Conservation (phyloP, 2,113 vertebrate genomes). For the Oceanodroma tethys region DNA sequence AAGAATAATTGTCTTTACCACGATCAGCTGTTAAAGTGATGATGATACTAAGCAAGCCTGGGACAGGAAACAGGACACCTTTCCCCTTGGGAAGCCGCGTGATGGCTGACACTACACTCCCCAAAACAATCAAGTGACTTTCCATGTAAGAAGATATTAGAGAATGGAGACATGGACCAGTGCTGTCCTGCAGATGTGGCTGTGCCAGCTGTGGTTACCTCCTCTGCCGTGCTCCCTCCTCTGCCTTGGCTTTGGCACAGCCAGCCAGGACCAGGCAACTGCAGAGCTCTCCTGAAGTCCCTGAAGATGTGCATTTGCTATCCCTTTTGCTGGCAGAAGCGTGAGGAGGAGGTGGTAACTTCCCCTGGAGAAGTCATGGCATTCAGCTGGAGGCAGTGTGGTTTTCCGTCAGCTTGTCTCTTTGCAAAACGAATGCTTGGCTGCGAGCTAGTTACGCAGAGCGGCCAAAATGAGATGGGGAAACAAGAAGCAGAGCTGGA, state of each 20-base stretch:
- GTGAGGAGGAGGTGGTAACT: not conserved
- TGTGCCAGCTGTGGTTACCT: not conserved
- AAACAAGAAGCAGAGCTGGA: not conserved
- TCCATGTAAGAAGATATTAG: not conserved
- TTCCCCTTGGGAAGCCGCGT: not conserved
- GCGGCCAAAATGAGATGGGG: fast-evolving
- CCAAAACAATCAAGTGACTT: not conserved
- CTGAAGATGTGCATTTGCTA: not conserved
- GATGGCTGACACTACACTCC: not conserved
- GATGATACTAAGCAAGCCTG: not conserved
- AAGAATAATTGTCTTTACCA: not conserved
- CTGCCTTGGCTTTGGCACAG: not conserved
- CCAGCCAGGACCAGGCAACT: not conserved
- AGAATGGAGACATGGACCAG: not conserved
- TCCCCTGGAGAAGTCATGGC: not conserved
- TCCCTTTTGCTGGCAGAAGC: not conserved
- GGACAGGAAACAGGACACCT: not conserved
- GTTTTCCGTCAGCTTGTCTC: not conserved
- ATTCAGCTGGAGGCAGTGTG: not conserved
- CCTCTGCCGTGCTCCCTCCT: not conserved
- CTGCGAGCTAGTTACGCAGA: not conserved
- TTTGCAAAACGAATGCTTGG: fast-evolving
- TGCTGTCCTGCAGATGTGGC: not conserved
- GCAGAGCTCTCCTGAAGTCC: not conserved
- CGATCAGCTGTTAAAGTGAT: not conserved